phyloP scores from a whole-genome alignment of 2,797 vertebrate genomes.

The Scarus forsteni region DNA sequence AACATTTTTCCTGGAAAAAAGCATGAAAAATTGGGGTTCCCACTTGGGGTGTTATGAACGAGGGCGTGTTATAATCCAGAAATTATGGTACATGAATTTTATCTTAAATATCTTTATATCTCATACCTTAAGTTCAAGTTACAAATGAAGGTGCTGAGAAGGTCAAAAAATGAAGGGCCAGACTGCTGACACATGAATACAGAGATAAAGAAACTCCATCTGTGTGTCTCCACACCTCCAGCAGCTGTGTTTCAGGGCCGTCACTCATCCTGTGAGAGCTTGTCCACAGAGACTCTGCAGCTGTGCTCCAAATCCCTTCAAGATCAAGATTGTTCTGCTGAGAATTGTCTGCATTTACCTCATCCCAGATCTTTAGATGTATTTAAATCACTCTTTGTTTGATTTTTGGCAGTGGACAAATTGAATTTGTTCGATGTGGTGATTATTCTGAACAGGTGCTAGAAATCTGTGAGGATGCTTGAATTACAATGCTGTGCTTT shows the following conservation, averaged over 20 bases:
- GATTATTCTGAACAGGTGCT: not conserved
- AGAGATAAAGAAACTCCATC: slow-evolving; percentile 31
- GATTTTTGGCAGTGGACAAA: slow-evolving; percentile 3
- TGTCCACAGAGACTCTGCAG: slow-evolving; percentile 42
- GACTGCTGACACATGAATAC: slow-evolving; percentile 50
- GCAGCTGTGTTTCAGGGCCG: slow-evolving; percentile 48
- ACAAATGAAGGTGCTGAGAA: slow-evolving; percentile 69
- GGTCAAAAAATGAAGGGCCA: slow-evolving; percentile 60
- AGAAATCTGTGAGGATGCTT: no score
- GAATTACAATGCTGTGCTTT: no score
- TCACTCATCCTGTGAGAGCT: slow-evolving; percentile 48
- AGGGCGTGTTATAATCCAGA: no score
- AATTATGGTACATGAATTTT: not conserved
- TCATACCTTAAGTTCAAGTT: slow-evolving; percentile 51
- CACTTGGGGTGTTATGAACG: no score
- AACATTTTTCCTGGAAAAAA: no score
- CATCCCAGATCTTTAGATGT: slow-evolving; percentile 26
- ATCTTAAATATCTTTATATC: slow-evolving; percentile 29
- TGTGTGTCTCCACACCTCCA: slow-evolving; percentile 42
- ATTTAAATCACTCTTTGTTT: slow-evolving; percentile 12
- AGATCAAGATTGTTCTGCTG: slow-evolving; percentile 20
- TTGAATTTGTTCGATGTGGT: not conserved
- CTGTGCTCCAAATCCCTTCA: slow-evolving; percentile 49
- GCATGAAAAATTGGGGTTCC: no score
- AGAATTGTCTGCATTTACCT: slow-evolving; percentile 20